Evolutionary conservation across 2,888 invertebrate species (phyloP).

Genomic region (Rhodophaea formosa): DNA sequence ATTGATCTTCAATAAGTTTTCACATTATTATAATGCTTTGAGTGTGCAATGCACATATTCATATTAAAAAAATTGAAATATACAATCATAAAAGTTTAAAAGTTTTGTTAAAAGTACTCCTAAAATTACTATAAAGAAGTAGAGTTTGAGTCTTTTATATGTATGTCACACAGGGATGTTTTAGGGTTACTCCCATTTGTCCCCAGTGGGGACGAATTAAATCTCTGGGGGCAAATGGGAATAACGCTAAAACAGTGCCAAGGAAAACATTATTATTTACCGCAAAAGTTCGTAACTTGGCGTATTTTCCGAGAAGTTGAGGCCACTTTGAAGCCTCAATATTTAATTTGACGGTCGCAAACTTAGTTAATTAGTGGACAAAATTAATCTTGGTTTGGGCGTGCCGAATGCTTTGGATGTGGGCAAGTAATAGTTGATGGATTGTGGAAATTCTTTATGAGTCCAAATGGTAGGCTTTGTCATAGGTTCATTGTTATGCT

Average conservation of each 20-base stretch:
- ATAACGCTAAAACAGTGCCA: background rate
- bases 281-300: constrained; percentile 4
- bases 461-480: background rate
- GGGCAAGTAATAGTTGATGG: background rate
- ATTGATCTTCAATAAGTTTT: too few species aligned
- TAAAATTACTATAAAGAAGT: too few species aligned
- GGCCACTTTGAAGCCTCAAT: constrained; percentile 12
- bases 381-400: constrained; percentile 13
- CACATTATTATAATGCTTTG: too few species aligned
- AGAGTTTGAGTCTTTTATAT: too few species aligned
- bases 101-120: too few species aligned
- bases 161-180: too few species aligned
- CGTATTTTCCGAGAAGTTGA: constrained; percentile 7
- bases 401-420: background rate
- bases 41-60: too few species aligned
- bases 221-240: too few species aligned
- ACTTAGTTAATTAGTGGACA: constrained; percentile 18
- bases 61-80: too few species aligned
- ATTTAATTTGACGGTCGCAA: constrained; percentile 16
- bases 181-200: too few species aligned
- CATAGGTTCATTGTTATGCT: background rate
- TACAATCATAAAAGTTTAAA: too few species aligned
- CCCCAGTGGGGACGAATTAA: too few species aligned
- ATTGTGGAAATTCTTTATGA: constrained; percentile 1
- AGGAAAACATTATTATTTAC: constrained; percentile 14